Percentiles rank a stretch among this genome's conserved stretches.
phyloP scores from a whole-genome alignment of 2,797 vertebrate genomes.

The Cuculus canorus region DNA sequence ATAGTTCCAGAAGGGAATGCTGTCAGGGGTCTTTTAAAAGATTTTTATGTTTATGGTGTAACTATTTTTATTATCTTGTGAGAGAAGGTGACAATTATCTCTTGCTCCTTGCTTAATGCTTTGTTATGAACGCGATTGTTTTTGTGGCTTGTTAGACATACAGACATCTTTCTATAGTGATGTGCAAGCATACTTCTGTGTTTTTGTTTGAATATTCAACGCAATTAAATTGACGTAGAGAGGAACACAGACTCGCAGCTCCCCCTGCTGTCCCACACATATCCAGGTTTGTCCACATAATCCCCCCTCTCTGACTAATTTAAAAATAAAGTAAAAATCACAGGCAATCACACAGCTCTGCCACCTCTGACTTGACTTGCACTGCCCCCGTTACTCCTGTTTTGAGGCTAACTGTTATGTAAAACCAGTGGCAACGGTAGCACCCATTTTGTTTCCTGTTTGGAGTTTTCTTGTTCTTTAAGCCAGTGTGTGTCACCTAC shows the following conservation, averaged over 20 bases:
- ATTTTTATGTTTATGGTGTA: constrained; percentile 44
- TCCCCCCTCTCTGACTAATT: background rate
- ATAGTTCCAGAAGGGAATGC: constrained; percentile 34
- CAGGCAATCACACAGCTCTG: rapidly evolving
- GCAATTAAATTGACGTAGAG: background rate
- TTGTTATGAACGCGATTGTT: background rate
- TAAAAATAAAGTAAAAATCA: background rate
- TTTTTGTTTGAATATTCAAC: background rate
- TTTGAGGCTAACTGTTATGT: background rate
- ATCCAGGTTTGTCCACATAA: background rate
- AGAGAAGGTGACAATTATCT: constrained; percentile 40
- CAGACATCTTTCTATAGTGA: background rate
- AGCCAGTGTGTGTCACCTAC: rapidly evolving
- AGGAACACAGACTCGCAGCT: background rate
- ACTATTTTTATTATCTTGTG: constrained; percentile 44
- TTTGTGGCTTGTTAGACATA: background rate
- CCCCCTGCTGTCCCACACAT: constrained; percentile 41
- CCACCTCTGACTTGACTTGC: background rate
- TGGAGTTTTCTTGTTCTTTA: background rate
- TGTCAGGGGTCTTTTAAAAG: constrained; percentile 25
- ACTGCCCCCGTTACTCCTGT: background rate
- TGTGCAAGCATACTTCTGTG: background rate
- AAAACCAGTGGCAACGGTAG: background rate
- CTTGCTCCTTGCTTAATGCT: constrained; percentile 46
- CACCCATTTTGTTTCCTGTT: background rate